Evolutionary conservation across 92 coral and sea anemone species (phyloP), one percentile per base, ranked within the genome.

Genomic region (Plumapathes pennacea): DNA sequence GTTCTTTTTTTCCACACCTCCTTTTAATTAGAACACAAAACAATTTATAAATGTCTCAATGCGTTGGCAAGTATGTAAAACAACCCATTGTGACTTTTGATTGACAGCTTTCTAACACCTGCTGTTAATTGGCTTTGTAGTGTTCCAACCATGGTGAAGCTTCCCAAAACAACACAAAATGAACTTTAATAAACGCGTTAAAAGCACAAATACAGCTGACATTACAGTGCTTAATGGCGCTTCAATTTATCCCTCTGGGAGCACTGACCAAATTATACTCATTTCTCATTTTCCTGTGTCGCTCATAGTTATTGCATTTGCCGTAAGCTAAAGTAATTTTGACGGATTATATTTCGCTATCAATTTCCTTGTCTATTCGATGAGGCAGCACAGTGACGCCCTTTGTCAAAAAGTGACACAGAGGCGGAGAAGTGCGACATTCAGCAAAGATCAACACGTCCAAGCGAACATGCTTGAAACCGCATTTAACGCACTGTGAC

Each of bases 51-150:
- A 92, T 74, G 89, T 81, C 86, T 76, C 71, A 74, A 60, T 84
- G 77, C 68, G 60, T 82, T 57, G 89, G 86, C 63, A 71, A 76
- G 86, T 67, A 83, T 77, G 96, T 73, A 81, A 83, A 84, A 65
- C 78, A 83, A 76, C 96, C 89, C 80, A 82, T 85, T 83, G 85
- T 74, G 64, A 72, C 25, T 27, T 64, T 58, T 92, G 98, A 92
- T 92, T 92, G 98, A 84, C 98, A 83, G 78, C 70, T 39, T 51
- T 71, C 92, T 77, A 83, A 73, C 98, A 92, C 96, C 98, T 92
- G 98, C 98, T 88, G 92, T 53, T 84, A 87, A 88, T 92, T 81
- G 89, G 88, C 94, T 82, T 90, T 81, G 92, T 80, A 82, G 72
- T 71, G 97, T 89, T 82, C 77, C 89, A 74, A 73, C 82, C 74